Evolutionary conservation across 2,888 invertebrate genomes (phyloP).

Genomic region (Morpho deidamia): DNA sequence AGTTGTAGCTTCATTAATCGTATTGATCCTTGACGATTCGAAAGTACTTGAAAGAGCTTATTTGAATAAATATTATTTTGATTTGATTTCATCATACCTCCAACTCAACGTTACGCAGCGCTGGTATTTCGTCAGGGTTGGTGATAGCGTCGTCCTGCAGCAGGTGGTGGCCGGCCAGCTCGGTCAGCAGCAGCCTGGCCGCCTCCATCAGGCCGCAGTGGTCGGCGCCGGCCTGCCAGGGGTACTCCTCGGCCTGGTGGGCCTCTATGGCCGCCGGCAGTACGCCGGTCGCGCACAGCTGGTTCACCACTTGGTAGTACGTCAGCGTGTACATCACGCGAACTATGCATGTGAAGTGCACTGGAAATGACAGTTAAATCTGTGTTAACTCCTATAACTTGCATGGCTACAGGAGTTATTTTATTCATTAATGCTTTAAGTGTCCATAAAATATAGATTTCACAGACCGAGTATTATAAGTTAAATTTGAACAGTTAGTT

Average conservation of each 20-base stretch:
- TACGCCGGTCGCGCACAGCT: slow-evolving; percentile 84
- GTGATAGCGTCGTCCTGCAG: slow-evolving; percentile 76
- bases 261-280: slow-evolving; percentile 74
- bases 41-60: no score
- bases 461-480: no score
- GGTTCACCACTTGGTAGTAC: slow-evolving; percentile 92
- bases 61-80: no score
- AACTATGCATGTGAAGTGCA: slow-evolving; percentile 92
- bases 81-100: slow-evolving; percentile 27
- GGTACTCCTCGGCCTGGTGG: slow-evolving; percentile 10
- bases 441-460: no score
- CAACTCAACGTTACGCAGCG: slow-evolving; percentile 49
- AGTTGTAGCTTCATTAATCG: no score
- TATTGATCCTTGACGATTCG: no score
- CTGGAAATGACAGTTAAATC: slow-evolving; percentile 59
- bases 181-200: slow-evolving; percentile 44
- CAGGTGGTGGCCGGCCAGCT: slow-evolving; percentile 69
- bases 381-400: no score
- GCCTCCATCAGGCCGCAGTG: slow-evolving; percentile 36
- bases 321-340: slow-evolving; percentile 92
- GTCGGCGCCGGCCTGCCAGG: slow-evolving; percentile 17
- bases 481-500: no score
- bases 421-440: no score
- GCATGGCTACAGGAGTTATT: no score
- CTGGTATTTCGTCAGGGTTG: slow-evolving; percentile 33